phyloP scores from a whole-genome alignment of 2,888 invertebrate genomes.

The Epinotia brunnichana region DNA sequence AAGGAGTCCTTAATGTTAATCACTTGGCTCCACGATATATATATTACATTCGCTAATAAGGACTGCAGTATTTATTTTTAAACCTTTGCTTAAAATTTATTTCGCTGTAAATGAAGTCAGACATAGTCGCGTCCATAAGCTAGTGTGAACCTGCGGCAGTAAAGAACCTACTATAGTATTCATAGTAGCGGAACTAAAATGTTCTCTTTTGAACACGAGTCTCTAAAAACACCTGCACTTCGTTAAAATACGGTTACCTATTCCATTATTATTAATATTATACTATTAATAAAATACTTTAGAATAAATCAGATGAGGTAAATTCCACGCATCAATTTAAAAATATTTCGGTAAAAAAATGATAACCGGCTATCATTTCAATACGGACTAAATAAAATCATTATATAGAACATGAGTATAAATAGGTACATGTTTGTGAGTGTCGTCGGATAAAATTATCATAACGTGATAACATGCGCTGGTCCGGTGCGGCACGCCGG shows the following conservation, averaged over 20 bases:
- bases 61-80: no score
- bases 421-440: slow-evolving; percentile 25
- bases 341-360: background rate
- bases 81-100: no score
- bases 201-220: background rate
- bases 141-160: background rate
- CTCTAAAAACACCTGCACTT: background rate
- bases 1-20: no score
- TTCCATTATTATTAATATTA: background rate
- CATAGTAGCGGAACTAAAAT: no score
- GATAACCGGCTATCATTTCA: slow-evolving; percentile 11
- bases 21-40: no score
- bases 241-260: no score
- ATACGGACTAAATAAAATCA: slow-evolving; percentile 16
- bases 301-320: slow-evolving; percentile 26
- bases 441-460: slow-evolving; percentile 24
- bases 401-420: background rate
- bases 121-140: background rate
- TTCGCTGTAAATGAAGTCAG: background rate
- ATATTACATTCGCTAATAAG: no score
- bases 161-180: background rate
- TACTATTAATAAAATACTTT: slow-evolving; percentile 1
- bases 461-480: slow-evolving; percentile 20
- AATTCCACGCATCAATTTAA: slow-evolving; percentile 9
- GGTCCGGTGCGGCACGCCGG: background rate